Conservation (phyloP, 2,797 vertebrate species). For the Lemur catta region DNA sequence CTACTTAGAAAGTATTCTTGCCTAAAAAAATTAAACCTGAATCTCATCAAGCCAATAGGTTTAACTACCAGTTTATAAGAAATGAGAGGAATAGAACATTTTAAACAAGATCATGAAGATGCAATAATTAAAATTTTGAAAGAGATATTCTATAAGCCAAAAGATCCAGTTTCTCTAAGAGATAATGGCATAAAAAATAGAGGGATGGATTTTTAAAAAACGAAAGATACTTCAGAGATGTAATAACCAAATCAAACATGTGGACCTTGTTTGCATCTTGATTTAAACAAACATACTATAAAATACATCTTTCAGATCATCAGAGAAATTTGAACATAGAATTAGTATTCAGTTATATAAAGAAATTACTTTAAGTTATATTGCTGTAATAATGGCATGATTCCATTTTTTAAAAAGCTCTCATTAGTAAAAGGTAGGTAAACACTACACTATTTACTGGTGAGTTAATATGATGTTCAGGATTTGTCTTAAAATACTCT, state of each 20-base stretch:
- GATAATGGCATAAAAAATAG: not conserved
- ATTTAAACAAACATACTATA: not conserved
- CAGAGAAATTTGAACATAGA: not conserved
- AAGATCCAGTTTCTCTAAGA: not conserved
- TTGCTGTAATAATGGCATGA: not conserved
- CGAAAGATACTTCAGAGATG: not conserved
- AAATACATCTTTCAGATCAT: not conserved
- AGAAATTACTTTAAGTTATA: not conserved
- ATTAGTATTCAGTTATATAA: not conserved
- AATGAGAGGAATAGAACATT: not conserved
- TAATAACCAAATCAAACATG: not conserved
- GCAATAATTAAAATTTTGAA: constrained; percentile 5
- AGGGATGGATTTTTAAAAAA: not conserved
- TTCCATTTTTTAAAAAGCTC: not conserved
- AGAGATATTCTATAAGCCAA: not conserved
- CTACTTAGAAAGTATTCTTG: not conserved
- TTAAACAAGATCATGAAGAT: not conserved
- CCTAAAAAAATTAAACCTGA: not conserved
- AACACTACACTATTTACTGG: not conserved
- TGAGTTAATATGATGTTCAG: not conserved
- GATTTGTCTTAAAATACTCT: not conserved
- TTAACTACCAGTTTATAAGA: not conserved
- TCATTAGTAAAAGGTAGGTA: not conserved
- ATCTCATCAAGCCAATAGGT: not conserved
- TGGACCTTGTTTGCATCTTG: not conserved